A percentile compares a stretch with the other conserved stretches of the same genome.
phyloP scores from a whole-genome alignment of 2,797 vertebrate genomes.

The Malacoctenus gilli region DNA sequence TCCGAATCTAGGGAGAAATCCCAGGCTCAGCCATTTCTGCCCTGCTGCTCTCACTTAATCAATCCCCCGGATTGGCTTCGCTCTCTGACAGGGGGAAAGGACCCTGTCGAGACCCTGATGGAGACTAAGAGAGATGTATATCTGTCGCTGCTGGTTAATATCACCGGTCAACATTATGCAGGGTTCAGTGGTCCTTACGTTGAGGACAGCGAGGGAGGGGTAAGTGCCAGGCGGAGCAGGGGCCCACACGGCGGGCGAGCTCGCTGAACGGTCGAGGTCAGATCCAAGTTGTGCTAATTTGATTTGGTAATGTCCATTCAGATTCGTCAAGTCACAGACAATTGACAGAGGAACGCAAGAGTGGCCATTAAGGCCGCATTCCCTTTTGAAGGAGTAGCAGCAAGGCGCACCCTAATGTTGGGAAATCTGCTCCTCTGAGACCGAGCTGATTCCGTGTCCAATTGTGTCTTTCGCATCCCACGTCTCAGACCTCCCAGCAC shows the following conservation, averaged over 20 bases:
- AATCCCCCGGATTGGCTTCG: constrained; percentile 78
- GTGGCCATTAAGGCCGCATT: constrained; percentile 15
- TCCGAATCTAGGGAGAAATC: constrained; percentile 56
- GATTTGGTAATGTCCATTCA: constrained; percentile 52
- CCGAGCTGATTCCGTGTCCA: no score
- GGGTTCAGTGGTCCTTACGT: constrained; percentile 65
- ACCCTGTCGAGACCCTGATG: constrained; percentile 75
- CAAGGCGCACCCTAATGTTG: neutral
- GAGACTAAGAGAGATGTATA: constrained; percentile 79
- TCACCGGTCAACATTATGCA: constrained; percentile 68
- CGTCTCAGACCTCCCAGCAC: no score
- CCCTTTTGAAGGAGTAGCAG: constrained; percentile 8
- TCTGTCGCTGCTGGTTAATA: constrained; percentile 75
- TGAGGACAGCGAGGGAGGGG: constrained; percentile 44
- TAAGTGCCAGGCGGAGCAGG: constrained; percentile 36
- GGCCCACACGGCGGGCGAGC: constrained; percentile 51
- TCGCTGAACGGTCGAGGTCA: constrained; percentile 44
- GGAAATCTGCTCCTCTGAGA: no score
- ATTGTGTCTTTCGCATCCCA: no score
- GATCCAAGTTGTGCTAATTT: constrained; percentile 53
- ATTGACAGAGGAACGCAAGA: constrained; percentile 30
- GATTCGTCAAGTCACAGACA: constrained; percentile 37
- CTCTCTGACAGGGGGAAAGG: constrained; percentile 76
- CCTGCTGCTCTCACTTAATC: constrained; percentile 76
- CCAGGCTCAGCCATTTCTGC: constrained; percentile 76